Percentiles rank a stretch among this genome's conserved stretches.
Conservation (phyloP, 2,888 invertebrate genomes). For the Nineta flava region DNA sequence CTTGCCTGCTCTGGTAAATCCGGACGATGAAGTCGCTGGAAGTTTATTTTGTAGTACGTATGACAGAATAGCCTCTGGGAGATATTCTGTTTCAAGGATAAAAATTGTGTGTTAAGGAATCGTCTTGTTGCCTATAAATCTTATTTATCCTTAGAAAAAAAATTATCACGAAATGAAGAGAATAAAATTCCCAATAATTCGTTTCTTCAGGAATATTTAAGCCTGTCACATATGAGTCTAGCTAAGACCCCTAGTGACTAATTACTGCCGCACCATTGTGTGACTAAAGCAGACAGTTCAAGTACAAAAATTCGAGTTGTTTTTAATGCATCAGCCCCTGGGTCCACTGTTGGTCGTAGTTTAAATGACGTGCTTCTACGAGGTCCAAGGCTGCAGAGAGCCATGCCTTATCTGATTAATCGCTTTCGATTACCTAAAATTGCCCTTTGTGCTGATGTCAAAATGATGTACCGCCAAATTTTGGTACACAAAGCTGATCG, state of each 20-base stretch:
- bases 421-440: background rate
- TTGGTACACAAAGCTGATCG: background rate
- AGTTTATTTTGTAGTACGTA: no score
- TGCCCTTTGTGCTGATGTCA: background rate
- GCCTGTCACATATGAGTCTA: no score
- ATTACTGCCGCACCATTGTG: background rate
- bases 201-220: no score
- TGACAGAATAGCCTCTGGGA: no score
- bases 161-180: no score
- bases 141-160: no score
- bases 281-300: background rate
- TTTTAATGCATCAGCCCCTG: background rate
- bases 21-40: background rate
- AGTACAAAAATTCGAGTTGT: background rate
- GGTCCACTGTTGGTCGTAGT: background rate
- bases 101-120: no score
- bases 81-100: no score
- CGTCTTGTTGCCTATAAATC: no score
- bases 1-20: no score
- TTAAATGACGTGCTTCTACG: background rate
- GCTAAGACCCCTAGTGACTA: no score
- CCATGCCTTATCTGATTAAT: background rate
- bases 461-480: background rate
- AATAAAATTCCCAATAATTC: no score
- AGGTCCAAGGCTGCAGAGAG: background rate